Percentiles rank a stretch among this genome's conserved stretches.
These are phyloP conservation scores for Pangasius krempfi DNA, from an alignment of 2,797 vertebrate species.

Conservation along the genomic window DNA sequence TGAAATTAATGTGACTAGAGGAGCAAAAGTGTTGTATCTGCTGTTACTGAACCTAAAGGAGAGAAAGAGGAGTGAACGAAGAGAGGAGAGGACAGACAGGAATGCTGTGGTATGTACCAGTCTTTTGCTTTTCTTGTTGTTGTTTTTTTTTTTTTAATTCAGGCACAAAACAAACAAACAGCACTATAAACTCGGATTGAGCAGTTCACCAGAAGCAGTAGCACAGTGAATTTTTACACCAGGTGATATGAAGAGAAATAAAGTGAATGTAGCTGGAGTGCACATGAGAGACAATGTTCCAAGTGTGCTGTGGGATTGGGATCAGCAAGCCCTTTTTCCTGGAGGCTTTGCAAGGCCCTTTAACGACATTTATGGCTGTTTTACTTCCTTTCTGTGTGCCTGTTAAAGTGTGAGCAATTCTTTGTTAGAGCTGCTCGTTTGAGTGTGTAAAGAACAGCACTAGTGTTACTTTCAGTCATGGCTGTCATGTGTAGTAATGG, in stretches of 20 bases:
- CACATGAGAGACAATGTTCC: constrained; percentile 36
- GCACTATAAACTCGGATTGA: neutral
- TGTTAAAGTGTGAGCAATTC: constrained; percentile 9
- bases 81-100: constrained; percentile 55
- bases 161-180: neutral
- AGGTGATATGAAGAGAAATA: constrained; percentile 51
- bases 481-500: constrained; percentile 41
- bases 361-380: constrained; percentile 12
- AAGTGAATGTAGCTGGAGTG: constrained; percentile 47
- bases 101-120: constrained; percentile 78
- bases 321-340: neutral
- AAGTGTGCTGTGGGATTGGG: constrained; percentile 22
- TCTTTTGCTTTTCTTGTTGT: constrained; percentile 6
- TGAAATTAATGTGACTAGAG: constrained; percentile 61
- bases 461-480: constrained; percentile 11
- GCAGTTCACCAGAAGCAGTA: neutral
- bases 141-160: neutral
- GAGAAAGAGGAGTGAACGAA: constrained; percentile 66
- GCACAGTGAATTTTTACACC: too few relatives aligned
- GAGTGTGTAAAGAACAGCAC: constrained; percentile 19
- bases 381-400: constrained; percentile 19
- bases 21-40: constrained; percentile 66
- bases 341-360: constrained; percentile 2
- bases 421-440: constrained; percentile 6
- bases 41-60: constrained; percentile 54